Base-by-base conservation (phyloP, 2,797 vertebrate genomes). In the Nannoperca australis region DNA sequence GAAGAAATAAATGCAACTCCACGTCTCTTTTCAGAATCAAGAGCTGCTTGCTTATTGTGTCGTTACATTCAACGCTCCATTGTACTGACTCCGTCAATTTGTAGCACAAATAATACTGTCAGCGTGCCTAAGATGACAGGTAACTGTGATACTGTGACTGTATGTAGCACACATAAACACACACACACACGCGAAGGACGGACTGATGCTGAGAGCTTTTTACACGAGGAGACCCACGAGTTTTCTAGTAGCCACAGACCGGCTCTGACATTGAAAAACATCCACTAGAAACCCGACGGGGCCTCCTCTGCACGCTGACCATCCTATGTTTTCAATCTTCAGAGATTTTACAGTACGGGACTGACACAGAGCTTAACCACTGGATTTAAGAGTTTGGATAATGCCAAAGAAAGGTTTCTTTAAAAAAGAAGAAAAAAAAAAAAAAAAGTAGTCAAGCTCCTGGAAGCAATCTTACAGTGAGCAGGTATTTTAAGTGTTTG, bases 401-500 rank as follows among this genome's bases (percentile, higher is more conserved):
- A 91, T 91, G 91, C 86, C 84, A 73, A 89, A 83, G 78, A 93
- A 40, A 78, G 67, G 32, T 50, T 53, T 27, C 47, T 59, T 44
- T 50, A 49, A 11, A 38, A 38, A 38, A 11, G n/a, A 32, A 8
- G 9, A 27, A 1, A 27, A 27, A 2, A 49, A 11, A 38, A 38
- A 38, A 3, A 38, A 79, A 61, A 84, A 90, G 90, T 90, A 93
- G 91, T 93, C 87, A 66, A 86, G 84, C 91, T 89, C 81, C 83
- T 89, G 91, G 87, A 91, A 82, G 91, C 85, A 91, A 86, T 91
- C 86, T 91, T 93, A 92, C 91, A 91, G 90, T 91, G 91, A 92
- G 84, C 68, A 66, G 83, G 89, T 84, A 50, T 87, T 71, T 22
- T 82, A 56, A 83, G 69, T 88, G 82, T 90, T 69, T 66, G 54